phyloP scores from a whole-genome alignment of 2,888 invertebrate genomes.

The Noctua pronuba region DNA sequence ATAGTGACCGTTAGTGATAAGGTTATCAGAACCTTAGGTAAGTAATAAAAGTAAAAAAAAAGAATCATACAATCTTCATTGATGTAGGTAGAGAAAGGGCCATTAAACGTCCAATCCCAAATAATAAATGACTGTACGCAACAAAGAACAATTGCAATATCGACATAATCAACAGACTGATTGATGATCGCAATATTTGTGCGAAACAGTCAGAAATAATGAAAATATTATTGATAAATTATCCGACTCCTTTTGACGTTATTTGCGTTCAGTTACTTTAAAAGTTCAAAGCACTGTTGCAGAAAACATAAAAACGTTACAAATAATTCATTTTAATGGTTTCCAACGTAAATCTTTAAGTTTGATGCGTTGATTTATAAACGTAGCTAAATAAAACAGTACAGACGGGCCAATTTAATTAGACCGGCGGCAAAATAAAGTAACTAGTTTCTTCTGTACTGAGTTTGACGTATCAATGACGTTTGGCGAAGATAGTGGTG shows the following conservation, averaged over 20 bases:
- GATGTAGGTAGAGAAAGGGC: background rate
- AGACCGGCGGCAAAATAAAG: constrained; percentile 6
- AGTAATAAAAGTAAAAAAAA: too few species aligned
- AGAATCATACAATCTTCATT: too few species aligned
- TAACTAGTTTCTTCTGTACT: background rate
- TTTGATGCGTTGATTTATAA: constrained; percentile 30
- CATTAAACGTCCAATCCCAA: background rate
- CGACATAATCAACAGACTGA: constrained; percentile 35
- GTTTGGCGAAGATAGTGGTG: constrained; percentile 25
- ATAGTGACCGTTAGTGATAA: background rate
- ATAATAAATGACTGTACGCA: constrained; percentile 23
- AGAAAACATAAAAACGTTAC: constrained; percentile 28
- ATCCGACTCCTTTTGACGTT: constrained; percentile 8
- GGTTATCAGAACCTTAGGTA: background rate
- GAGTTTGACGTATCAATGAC: background rate
- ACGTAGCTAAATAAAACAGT: constrained; percentile 31
- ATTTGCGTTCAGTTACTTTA: constrained; percentile 33
- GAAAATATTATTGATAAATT: constrained; percentile 40
- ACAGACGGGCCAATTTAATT: background rate
- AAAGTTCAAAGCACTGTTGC: constrained; percentile 46
- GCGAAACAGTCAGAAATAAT: constrained; percentile 26
- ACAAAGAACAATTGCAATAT: constrained; percentile 32
- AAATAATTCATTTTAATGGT: constrained; percentile 51
- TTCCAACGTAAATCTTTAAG: constrained; percentile 47
- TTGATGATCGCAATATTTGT: constrained; percentile 42